A percentile compares a stretch with the other conserved stretches of the same genome.
These are phyloP conservation scores for Chiropotes sagulatus DNA, from an alignment of 2,797 vertebrate species.

Conservation along the genomic window DNA sequence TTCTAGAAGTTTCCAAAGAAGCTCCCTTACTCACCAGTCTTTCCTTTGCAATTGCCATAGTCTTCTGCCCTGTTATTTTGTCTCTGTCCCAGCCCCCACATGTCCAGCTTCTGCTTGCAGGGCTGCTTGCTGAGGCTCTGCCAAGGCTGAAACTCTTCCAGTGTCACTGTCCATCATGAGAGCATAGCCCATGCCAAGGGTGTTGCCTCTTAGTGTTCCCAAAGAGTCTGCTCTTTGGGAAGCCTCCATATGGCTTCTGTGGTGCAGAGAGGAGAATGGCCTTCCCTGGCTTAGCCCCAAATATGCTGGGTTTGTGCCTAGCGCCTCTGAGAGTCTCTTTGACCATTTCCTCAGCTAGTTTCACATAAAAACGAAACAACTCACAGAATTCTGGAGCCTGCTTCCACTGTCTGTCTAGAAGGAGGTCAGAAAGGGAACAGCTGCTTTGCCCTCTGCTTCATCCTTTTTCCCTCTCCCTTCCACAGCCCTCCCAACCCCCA, in stretches of 20 bases:
- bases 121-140: neutral
- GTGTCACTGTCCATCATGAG: neutral
- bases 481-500: neutral
- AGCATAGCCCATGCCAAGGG: neutral
- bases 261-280: neutral
- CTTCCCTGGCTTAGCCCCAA: neutral
- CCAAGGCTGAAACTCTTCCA: slow-evolving; percentile 3
- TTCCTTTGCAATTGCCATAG: neutral
- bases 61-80: neutral
- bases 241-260: neutral
- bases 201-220: neutral
- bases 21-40: neutral
- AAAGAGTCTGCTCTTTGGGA: neutral
- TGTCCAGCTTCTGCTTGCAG: neutral
- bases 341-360: neutral
- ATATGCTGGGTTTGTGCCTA: neutral
- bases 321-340: neutral
- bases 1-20: neutral
- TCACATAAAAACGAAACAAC: neutral
- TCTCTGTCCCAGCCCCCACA: neutral
- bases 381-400: neutral
- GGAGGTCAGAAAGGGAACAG: neutral
- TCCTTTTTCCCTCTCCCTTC: neutral
- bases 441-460: neutral
- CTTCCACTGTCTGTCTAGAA: neutral